These are phyloP conservation scores for Eristalis intricaria DNA, from an alignment of 2,888 invertebrate genomes.

Conservation along the genomic window DNA sequence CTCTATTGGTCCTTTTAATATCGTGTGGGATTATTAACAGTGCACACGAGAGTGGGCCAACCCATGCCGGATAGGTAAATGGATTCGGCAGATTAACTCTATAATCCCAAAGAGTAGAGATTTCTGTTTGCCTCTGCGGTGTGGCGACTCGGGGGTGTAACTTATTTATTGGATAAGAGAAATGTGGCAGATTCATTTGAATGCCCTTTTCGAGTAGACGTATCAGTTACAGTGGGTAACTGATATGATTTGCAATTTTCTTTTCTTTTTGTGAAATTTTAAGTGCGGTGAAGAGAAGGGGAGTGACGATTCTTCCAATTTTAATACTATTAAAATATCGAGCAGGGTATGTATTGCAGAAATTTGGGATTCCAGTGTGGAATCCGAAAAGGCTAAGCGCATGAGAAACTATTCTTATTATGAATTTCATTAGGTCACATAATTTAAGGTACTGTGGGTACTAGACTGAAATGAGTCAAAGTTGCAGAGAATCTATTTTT, in stretches of 20 bases:
- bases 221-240: not conserved
- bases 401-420: no score
- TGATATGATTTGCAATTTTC: not conserved
- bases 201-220: not conserved
- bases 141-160: not conserved
- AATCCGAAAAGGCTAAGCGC: no score
- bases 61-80: slow-evolving; percentile 12
- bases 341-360: no score
- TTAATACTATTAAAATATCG: no score
- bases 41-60: not conserved
- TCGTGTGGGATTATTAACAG: slow-evolving; percentile 3
- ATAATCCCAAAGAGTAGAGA: not conserved
- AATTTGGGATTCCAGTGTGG: no score
- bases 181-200: not conserved
- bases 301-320: no score
- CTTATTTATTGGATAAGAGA: not conserved
- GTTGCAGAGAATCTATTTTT: no score
- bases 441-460: no score
- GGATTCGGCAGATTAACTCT: not conserved
- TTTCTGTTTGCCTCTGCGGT: not conserved
- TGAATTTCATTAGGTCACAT: no score
- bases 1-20: not conserved
- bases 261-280: not conserved
- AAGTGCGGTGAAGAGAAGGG: not conserved
- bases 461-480: no score